phyloP scores from a whole-genome alignment of 2,113 vertebrate species.

The Nymphicus hollandicus region DNA sequence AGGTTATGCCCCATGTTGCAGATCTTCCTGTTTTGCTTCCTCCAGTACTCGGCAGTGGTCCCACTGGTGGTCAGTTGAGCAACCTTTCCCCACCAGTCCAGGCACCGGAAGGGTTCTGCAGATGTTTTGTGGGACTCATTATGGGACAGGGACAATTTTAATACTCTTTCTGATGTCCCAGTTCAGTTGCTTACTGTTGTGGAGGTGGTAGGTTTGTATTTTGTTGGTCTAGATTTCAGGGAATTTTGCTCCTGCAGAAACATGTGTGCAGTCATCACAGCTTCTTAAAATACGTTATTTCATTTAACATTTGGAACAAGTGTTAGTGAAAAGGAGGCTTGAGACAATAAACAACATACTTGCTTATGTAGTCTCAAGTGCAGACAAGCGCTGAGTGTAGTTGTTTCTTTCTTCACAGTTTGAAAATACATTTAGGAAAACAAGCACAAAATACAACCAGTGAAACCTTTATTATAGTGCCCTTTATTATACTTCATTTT shows the following conservation, averaged over 20 bases:
- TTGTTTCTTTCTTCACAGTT: neutral
- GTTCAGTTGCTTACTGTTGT: neutral
- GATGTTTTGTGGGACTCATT: neutral
- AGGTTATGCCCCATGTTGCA: fast-evolving
- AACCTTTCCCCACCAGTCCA: neutral
- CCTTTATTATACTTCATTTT: conserved; percentile 6
- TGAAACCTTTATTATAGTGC: neutral
- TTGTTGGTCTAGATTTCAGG: neutral
- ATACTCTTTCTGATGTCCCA: neutral
- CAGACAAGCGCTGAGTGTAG: neutral
- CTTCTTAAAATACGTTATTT: neutral
- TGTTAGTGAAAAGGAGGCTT: neutral
- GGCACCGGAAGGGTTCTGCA: neutral
- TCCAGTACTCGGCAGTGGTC: no score
- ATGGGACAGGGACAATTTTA: neutral
- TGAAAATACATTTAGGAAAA: neutral
- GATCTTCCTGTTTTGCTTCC: neutral
- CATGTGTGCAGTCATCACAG: neutral
- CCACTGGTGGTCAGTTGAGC: fast-evolving
- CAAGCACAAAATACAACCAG: neutral
- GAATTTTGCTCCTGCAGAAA: neutral
- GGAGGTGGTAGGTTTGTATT: neutral
- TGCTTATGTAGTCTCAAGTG: neutral
- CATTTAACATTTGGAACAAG: neutral
- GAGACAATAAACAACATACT: neutral